These are phyloP conservation scores for Gasterosteus aculeatus DNA, from an alignment of 2,113 vertebrate species.

Conservation along the genomic window DNA sequence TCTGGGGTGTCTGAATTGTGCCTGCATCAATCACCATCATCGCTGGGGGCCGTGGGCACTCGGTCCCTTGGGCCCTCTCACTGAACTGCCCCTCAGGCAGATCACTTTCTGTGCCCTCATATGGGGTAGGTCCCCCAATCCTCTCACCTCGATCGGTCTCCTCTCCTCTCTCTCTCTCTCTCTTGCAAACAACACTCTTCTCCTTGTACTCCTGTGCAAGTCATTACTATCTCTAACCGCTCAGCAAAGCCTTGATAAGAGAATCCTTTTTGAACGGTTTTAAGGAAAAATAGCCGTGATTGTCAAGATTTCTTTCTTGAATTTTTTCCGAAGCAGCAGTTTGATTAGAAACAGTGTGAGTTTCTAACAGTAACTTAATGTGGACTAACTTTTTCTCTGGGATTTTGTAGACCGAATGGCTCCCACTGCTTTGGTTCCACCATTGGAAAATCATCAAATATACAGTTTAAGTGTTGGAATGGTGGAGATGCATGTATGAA, in stretches of 20 bases:
- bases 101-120: constrained; percentile 49
- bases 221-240: not conserved
- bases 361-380: constrained; percentile 30
- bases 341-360: constrained; percentile 45
- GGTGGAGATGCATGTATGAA: constrained; percentile 63
- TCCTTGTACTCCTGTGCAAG: not conserved
- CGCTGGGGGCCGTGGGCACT: constrained; percentile 68
- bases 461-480: constrained; percentile 62
- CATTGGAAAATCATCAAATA: constrained; percentile 36
- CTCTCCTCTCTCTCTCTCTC: constrained; percentile 25
- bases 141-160: not conserved
- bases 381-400: constrained; percentile 1
- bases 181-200: constrained; percentile 22
- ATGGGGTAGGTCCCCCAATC: constrained; percentile 8
- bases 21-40: constrained; percentile 85
- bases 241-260: not conserved
- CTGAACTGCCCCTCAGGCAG: constrained; percentile 65
- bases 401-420: constrained; percentile 1
- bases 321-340: constrained; percentile 14
- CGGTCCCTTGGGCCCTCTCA: constrained; percentile 77
- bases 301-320: constrained; percentile 8
- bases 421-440: not conserved
- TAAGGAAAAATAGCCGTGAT: constrained; percentile 1
- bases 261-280: not conserved
- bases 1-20: constrained; percentile 82